phyloP scores from a whole-genome alignment of 2,888 invertebrate species.

The Hermodice carunculata region DNA sequence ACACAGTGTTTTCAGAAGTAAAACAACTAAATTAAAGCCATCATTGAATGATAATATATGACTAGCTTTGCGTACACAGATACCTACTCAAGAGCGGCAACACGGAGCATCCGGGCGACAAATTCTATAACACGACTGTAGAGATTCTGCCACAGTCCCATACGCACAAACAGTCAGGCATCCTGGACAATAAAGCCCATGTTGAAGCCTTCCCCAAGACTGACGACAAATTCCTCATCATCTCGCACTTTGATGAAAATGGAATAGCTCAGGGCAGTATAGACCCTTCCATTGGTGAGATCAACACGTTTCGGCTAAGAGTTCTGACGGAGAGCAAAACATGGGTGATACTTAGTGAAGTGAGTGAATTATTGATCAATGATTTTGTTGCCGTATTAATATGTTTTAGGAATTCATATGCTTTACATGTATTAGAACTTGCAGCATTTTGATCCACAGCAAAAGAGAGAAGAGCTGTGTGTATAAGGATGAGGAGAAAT shows the following conservation, averaged over 20 bases:
- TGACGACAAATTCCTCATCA: slow-evolving; percentile 78
- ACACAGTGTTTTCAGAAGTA: too few relatives aligned
- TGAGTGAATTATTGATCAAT: slow-evolving; percentile 69
- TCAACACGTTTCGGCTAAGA: slow-evolving; percentile 81
- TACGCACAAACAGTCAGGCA: slow-evolving; percentile 27
- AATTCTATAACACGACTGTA: slow-evolving; percentile 87
- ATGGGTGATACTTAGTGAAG: slow-evolving; percentile 94
- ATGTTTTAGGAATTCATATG: too few relatives aligned
- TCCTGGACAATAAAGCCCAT: slow-evolving; percentile 33
- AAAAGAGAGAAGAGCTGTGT: too few relatives aligned
- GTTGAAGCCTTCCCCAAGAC: slow-evolving; percentile 69
- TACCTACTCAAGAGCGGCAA: slow-evolving; percentile 80
- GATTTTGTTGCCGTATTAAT: too few relatives aligned
- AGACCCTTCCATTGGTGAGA: slow-evolving; percentile 77
- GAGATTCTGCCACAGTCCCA: slow-evolving; percentile 77
- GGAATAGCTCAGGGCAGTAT: slow-evolving; percentile 84
- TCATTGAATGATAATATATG: too few relatives aligned
- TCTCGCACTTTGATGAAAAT: slow-evolving; percentile 79
- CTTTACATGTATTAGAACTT: too few relatives aligned
- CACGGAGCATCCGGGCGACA: slow-evolving; percentile 88
- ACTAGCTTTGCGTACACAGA: slow-evolving; percentile 46
- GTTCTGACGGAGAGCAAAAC: slow-evolving; percentile 85
- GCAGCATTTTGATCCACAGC: too few relatives aligned
- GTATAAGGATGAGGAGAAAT: too few relatives aligned
- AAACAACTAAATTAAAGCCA: too few relatives aligned